Conservation (phyloP, 2,797 vertebrate species). For the Cephalopachus bancanus region DNA sequence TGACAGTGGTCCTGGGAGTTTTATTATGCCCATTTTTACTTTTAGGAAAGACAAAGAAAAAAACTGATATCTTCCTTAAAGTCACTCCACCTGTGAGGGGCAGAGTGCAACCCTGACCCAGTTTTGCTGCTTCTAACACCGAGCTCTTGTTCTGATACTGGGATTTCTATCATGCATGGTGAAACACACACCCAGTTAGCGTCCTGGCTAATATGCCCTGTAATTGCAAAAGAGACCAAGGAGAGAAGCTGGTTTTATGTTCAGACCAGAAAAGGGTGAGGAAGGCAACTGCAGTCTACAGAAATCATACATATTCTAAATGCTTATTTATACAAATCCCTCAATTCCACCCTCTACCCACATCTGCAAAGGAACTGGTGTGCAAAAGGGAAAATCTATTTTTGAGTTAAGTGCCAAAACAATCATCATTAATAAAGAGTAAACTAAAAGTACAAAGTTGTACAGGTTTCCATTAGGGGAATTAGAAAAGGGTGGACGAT, state of each 20-base stretch:
- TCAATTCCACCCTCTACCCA: not conserved
- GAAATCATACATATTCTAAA: no score
- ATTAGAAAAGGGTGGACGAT: not conserved
- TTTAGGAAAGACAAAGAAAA: not conserved
- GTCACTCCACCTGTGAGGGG: not conserved
- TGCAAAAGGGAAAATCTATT: not conserved
- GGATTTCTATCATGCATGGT: accelerated
- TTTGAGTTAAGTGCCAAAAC: not conserved
- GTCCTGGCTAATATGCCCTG: not conserved
- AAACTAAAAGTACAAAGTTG: no score
- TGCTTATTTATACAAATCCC: not conserved
- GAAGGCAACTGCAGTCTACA: not conserved
- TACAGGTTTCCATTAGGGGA: no score
- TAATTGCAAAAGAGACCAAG: not conserved
- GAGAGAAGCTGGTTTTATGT: not conserved
- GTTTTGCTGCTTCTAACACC: not conserved
- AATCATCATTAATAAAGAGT: not conserved
- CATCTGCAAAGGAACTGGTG: accelerated
- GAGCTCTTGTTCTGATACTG: not conserved
- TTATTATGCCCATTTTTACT: not conserved
- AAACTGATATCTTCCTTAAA: not conserved
- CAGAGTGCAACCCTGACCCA: not conserved
- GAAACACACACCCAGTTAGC: no score
- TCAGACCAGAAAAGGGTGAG: not conserved
- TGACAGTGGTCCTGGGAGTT: accelerated